Base-by-base conservation (phyloP, 2,888 invertebrate genomes). In the Leucophenga maculata region DNA sequence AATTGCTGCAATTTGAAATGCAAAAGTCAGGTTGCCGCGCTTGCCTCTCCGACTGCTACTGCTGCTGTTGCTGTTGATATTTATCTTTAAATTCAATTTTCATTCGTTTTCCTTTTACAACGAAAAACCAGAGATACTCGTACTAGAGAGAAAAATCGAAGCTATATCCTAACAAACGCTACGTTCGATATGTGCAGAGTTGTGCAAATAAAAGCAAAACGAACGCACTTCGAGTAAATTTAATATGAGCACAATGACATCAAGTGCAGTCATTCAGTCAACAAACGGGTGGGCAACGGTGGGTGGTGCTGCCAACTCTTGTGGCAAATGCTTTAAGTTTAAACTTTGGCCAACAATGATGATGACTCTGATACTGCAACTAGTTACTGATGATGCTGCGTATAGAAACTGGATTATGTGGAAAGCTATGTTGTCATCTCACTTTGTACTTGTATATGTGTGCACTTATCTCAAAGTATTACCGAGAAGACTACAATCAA, bases 31-130 rank as follows among this genome's bases (percentile, higher is more conserved):
- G n/a, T n/a, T n/a, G n/a, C n/a, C n/a, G n/a, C n/a, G n/a, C n/a
- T n/a, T n/a, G n/a, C n/a, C n/a, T n/a, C n/a, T n/a, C n/a, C n/a
- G n/a, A n/a, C n/a, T n/a, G n/a, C n/a, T n/a, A n/a, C n/a, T n/a
- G n/a, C n/a, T n/a, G n/a, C n/a, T n/a, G n/a, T n/a, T n/a, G n/a
- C n/a, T 20, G 52, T 44, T 46, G 39, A 67, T 48, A 55, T 67
- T 67, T 67, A 67, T 70, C 67, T 57, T 31, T 67, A 57, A 67
- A 67, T 48, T 50, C 67, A 70, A 67, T 67, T 70, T 67, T 67
- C 67, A 57, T 64, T 67, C 39, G 60, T 52, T 60, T 18, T 39
- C 44, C 48, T 62, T 44, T 44, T 22, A 26, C 57, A 67, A 13
- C 11, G 46, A 52, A 67, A 69, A 60, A 54, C 18, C 3, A 54